phyloP scores from a whole-genome alignment of 2,797 vertebrate genomes.

The Podarcis lilfordi region DNA sequence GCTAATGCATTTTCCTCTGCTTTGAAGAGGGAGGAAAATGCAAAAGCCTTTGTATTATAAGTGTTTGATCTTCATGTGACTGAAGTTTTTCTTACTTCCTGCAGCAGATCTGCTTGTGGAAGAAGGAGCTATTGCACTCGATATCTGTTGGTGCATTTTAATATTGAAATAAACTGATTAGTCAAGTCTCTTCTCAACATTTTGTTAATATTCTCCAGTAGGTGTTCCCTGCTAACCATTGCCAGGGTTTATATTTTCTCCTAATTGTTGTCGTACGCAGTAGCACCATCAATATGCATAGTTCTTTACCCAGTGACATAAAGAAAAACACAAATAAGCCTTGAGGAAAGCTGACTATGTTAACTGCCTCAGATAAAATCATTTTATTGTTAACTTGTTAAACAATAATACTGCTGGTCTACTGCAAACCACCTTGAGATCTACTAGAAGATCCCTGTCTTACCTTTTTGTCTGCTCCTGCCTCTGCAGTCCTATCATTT shows the following conservation, averaged over 20 bases:
- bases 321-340: too few relatives aligned
- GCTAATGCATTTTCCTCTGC: too few relatives aligned
- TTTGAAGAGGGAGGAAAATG: too few relatives aligned
- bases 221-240: neutral
- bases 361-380: too few relatives aligned
- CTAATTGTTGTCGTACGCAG: neutral
- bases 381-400: too few relatives aligned
- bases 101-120: neutral
- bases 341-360: too few relatives aligned
- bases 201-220: neutral
- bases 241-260: neutral
- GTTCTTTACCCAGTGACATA: too few relatives aligned
- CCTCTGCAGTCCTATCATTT: neutral
- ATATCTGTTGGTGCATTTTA: neutral
- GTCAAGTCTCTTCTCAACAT: too few relatives aligned
- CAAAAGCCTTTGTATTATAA: too few relatives aligned
- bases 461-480: neutral
- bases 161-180: neutral
- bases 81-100: too few relatives aligned
- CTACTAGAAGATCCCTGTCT: neutral
- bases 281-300: too few relatives aligned
- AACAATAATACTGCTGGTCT: neutral
- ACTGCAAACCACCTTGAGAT: neutral
- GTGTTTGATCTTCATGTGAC: too few relatives aligned
- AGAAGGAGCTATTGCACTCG: neutral